These are phyloP conservation scores for Drosophila seclusa DNA, from an alignment of 2,888 invertebrate genomes.

Conservation along the genomic window DNA sequence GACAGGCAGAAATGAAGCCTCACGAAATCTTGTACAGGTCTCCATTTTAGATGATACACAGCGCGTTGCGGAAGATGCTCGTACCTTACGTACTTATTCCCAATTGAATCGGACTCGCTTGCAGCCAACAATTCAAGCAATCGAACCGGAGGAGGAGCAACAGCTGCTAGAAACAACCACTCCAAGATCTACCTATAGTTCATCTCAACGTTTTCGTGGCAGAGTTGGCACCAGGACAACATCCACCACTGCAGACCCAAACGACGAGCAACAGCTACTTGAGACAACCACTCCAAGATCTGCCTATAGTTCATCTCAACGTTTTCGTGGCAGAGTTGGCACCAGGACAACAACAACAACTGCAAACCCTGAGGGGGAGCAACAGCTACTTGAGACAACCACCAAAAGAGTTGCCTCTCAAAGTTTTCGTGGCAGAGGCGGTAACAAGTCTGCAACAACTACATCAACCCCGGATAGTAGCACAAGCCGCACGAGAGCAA, in stretches of 20 bases:
- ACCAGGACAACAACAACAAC: slow-evolving; percentile 20
- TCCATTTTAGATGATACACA: slow-evolving; percentile 38
- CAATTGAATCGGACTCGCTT: slow-evolving; percentile 45
- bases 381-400: slow-evolving; percentile 15
- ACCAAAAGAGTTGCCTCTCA: slow-evolving; percentile 15
- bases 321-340: slow-evolving; percentile 34
- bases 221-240: slow-evolving; percentile 22
- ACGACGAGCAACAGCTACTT: background rate
- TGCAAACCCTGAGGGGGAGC: slow-evolving; percentile 11
- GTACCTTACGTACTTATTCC: slow-evolving; percentile 45
- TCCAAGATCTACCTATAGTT: slow-evolving; percentile 2
- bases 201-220: slow-evolving; percentile 38
- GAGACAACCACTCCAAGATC: slow-evolving; percentile 22
- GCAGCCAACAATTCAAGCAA: slow-evolving; percentile 12
- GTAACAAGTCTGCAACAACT: slow-evolving; percentile 12
- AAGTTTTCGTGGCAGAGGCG: slow-evolving; percentile 36
- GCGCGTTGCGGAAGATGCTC: slow-evolving; percentile 38
- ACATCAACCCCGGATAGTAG: slow-evolving; percentile 14
- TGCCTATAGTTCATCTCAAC: slow-evolving; percentile 10
- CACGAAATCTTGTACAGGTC: slow-evolving; percentile 42
- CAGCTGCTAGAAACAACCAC: slow-evolving; percentile 16
- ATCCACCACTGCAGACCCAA: slow-evolving; percentile 17
- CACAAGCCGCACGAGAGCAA: slow-evolving; percentile 8
- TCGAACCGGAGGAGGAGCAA: slow-evolving; percentile 13
- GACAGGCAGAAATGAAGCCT: slow-evolving; percentile 32